Conservation (phyloP, 92 coral and sea anemone genomes). For the Galaxea fascicularis region DNA sequence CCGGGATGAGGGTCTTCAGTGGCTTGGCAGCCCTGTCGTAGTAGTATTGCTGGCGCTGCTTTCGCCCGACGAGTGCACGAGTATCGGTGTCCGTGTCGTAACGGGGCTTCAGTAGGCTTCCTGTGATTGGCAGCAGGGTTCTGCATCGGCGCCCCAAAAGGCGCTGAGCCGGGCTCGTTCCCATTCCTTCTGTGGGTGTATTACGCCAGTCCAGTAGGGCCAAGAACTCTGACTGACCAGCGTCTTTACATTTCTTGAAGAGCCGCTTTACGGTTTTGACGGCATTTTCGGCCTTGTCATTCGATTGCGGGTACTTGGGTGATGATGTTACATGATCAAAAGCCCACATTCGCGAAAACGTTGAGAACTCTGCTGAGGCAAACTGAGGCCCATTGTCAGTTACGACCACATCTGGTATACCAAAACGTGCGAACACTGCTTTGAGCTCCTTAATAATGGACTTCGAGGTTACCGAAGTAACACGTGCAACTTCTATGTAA, state of each 20-base stretch:
- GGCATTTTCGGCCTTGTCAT: conserved; percentile 49
- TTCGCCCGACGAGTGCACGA: conserved; percentile 26
- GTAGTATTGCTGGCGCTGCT: conserved; percentile 38
- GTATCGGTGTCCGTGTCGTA: conserved; percentile 27
- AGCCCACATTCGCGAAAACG: conserved; percentile 36
- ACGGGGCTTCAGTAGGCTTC: conserved; percentile 41
- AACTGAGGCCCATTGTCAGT: conserved; percentile 44
- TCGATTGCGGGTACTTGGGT: conserved; percentile 35
- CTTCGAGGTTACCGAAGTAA: conserved; percentile 20
- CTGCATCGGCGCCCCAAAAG: conserved; percentile 52
- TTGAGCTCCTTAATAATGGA: conserved; percentile 43
- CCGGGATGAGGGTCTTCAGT: conserved; percentile 23
- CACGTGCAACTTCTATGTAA: conserved; percentile 36
- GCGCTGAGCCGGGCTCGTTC: conserved; percentile 51
- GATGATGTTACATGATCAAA: conserved; percentile 50
- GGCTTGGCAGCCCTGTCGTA: conserved; percentile 36
- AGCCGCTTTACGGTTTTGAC: conserved; percentile 52
- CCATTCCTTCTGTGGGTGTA: conserved; percentile 51
- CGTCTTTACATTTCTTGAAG: conserved; percentile 29
- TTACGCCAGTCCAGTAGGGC: conserved; percentile 47
- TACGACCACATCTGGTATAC: conserved; percentile 49
- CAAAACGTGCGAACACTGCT: conserved; percentile 32
- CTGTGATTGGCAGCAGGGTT: conserved; percentile 46
- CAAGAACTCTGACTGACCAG: conserved; percentile 27
- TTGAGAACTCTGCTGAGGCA: conserved; percentile 28